Base-by-base conservation (phyloP, 2,113 vertebrate genomes). In the Chloropsis hardwickii region DNA sequence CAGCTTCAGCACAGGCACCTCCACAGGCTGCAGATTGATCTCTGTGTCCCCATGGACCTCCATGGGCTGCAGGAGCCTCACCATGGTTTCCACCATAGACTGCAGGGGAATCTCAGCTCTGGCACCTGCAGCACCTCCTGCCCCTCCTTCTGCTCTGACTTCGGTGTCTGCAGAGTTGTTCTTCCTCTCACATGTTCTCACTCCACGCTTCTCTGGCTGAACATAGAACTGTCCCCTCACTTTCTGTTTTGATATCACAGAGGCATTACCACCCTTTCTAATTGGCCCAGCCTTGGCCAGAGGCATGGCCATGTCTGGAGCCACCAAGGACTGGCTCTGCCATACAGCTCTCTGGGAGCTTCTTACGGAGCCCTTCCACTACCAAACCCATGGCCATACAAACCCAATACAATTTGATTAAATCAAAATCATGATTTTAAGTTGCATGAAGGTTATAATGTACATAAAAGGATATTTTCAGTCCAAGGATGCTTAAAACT, bases 11-110 rank as follows among this genome's bases (percentile, higher is more conserved):
- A 4, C 1, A 0, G 23, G 10, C 40, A 29, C 14, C 14, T 56
- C 23, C 28, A 39, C 19, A 19, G 40, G 28, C 58, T 54, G 28
- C 3, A 39, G 28, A 3, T 1, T 18, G 7, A 39, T 23, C 14
- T 73, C n/a, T 47, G 5, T 2, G 35, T 40, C 29, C 29, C 35
- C 6, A 3, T 13, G 19, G 12, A 16, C 6, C 12, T 20, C 4
- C 42, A 19, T 7, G n/a, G 29, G 12, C 42, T 74, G 42, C n/a
- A 65, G 29, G 14, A 19, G 42, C 24, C 2, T 48, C 50, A 20
- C 50, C 42, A n/a, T 12, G n/a, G n/a, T 1, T 28, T 73, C 48
- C 10, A 18, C 17, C 5, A 10, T 0, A 0, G 22, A 0, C 2
- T 24, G 19, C 60, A 57, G 50, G 29, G 37, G 19, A 74, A 48